A percentile compares a stretch with the other conserved stretches of the same genome.
These are phyloP conservation scores for Drosophila nikananu DNA, from an alignment of 1,140 invertebrate species.

Conservation along the genomic window DNA sequence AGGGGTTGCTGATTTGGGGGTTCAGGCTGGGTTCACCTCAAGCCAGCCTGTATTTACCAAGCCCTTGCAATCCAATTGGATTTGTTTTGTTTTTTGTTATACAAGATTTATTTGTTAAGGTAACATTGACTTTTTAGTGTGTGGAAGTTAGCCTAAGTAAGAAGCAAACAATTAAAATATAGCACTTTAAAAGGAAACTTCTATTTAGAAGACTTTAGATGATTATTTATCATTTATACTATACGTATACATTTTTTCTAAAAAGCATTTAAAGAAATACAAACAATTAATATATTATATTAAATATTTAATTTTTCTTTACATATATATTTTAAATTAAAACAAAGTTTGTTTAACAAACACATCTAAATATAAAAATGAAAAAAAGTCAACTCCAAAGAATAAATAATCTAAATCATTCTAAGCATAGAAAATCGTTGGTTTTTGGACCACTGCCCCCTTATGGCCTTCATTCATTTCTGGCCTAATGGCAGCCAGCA, in stretches of 20 bases:
- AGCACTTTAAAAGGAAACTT: no score
- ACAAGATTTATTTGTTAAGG: neutral
- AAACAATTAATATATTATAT: no score
- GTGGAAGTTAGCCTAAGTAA: no score
- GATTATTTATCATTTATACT: no score
- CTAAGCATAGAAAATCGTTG: neutral
- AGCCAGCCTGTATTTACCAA: neutral
- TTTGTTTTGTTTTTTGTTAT: neutral
- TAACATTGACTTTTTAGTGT: no score
- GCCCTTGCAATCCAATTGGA: conserved; percentile 1
- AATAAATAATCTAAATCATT: neutral
- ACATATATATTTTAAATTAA: neutral
- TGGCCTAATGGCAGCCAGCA: conserved; percentile 11
- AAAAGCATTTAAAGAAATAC: no score
- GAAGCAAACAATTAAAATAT: neutral
- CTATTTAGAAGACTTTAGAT: no score
- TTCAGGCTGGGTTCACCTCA: conserved; percentile 1
- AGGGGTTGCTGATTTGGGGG: neutral
- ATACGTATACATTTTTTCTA: no score
- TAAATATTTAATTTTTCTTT: no score
- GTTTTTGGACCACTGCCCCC: neutral
- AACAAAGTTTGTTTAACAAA: neutral
- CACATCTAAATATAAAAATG: neutral
- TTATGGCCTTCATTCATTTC: neutral
- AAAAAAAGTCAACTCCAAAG: neutral